A percentile compares a stretch with the other conserved stretches of the same genome.
These are phyloP conservation scores for Myripristis jacobus DNA, from an alignment of 2,797 vertebrate species.

Conservation along the genomic window DNA sequence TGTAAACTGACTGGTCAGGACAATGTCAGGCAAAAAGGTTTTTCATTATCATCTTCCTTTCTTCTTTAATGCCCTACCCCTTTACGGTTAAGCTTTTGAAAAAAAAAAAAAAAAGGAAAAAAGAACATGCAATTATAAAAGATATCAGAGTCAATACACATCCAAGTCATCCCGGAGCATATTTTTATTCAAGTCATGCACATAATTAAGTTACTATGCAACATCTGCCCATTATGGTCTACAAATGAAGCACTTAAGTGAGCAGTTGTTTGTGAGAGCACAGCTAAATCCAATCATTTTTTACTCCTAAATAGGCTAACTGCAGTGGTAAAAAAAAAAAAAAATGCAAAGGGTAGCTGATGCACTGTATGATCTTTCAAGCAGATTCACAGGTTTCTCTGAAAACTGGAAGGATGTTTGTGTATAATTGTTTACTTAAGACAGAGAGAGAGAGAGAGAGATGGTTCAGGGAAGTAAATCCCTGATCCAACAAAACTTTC, in stretches of 20 bases:
- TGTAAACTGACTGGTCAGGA: not conserved
- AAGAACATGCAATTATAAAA: too few relatives aligned
- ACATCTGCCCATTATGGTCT: conserved; percentile 17
- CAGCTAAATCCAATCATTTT: conserved; percentile 40
- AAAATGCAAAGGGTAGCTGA: conserved; percentile 6
- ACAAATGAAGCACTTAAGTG: conserved; percentile 15
- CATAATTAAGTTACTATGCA: conserved; percentile 9
- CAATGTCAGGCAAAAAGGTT: not conserved
- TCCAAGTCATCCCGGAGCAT: not conserved
- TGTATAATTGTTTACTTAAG: conserved; percentile 11
- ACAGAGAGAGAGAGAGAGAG: conserved; percentile 21
- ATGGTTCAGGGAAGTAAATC: conserved; percentile 36
- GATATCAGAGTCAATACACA: not conserved
- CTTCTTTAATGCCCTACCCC: too few relatives aligned
- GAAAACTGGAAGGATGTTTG: not conserved
- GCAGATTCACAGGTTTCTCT: conserved; percentile 22
- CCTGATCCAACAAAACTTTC: conserved; percentile 46
- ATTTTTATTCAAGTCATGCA: conserved; percentile 17
- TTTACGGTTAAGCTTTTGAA: too few relatives aligned
- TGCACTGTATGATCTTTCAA: not conserved
- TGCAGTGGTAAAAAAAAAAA: conserved; percentile 2
- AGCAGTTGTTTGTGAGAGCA: conserved; percentile 15
- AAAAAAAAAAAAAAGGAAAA: too few relatives aligned
- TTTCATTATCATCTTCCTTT: too few relatives aligned
- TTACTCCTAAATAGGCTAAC: conserved; percentile 26